These are phyloP conservation scores for Pentalonia nigronervosa DNA, from an alignment of 1,140 invertebrate genomes.

Conservation along the genomic window DNA sequence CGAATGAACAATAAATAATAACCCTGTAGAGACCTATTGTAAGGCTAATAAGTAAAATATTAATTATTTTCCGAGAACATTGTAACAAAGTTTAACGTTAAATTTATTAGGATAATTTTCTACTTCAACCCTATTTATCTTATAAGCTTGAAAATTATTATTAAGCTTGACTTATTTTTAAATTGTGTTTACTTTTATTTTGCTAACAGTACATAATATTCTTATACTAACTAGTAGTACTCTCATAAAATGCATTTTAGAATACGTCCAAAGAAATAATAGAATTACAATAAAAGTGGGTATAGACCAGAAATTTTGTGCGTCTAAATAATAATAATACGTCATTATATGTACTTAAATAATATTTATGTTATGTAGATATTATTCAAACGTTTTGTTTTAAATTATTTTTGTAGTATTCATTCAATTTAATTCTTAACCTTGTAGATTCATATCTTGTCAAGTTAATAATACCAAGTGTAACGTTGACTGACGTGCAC, in stretches of 20 bases:
- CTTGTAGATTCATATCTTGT: background rate
- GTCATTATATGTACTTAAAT: background rate
- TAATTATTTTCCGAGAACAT: too few relatives aligned
- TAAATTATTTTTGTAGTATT: conserved; percentile 8
- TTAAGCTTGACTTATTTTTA: background rate
- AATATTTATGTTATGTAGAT: background rate
- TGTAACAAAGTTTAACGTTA: background rate
- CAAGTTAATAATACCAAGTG: background rate
- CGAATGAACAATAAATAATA: background rate
- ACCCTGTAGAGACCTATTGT: background rate
- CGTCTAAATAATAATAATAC: background rate
- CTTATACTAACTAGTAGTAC: background rate
- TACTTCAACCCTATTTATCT: background rate
- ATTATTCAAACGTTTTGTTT: conserved; percentile 10
- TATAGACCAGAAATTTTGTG: background rate
- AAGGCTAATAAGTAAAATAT: background rate
- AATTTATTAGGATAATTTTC: background rate
- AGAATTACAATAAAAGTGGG: background rate
- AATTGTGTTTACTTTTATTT: background rate
- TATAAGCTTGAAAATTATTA: background rate
- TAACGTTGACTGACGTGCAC: background rate
- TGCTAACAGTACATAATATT: background rate
- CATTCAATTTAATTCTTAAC: background rate
- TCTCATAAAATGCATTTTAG: background rate
- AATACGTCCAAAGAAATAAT: background rate